Conservation (phyloP, 2,888 invertebrate genomes). For the Iselma pallidipennis region DNA sequence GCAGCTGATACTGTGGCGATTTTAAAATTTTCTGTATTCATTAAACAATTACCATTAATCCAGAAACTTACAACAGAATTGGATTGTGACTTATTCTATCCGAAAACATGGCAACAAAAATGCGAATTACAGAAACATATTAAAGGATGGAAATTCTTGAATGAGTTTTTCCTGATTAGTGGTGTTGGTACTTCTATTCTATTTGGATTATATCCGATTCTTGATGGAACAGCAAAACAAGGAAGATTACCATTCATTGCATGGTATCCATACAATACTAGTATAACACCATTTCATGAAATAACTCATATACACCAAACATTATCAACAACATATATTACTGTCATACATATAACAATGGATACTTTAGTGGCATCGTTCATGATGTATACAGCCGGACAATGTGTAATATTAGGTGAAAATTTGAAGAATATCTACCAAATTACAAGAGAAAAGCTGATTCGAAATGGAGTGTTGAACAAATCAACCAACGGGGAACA, state of each 20-base stretch:
- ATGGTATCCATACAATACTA: slow-evolving; percentile 8
- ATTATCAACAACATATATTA: background rate
- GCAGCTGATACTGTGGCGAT: background rate
- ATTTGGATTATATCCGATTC: too few species aligned
- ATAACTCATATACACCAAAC: slow-evolving; percentile 5
- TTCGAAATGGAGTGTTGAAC: background rate
- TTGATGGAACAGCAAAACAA: too few species aligned
- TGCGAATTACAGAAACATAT: too few species aligned
- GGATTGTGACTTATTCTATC: too few species aligned
- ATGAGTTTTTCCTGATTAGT: too few species aligned
- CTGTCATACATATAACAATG: background rate
- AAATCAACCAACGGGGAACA: background rate
- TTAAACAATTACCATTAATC: background rate
- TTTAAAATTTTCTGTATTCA: background rate
- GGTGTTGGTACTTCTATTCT: too few species aligned
- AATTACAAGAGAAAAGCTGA: background rate
- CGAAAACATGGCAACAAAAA: too few species aligned
- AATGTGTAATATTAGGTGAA: too few species aligned
- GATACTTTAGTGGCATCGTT: slow-evolving; percentile 7
- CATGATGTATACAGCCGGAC: too few species aligned
- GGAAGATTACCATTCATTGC: slow-evolving; percentile 7
- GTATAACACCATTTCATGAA: slow-evolving; percentile 3
- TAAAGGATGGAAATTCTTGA: too few species aligned
- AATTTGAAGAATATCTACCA: background rate
- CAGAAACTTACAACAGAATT: too few species aligned